phyloP scores from a whole-genome alignment of 2,888 invertebrate genomes.

The Pyralis farinalis region DNA sequence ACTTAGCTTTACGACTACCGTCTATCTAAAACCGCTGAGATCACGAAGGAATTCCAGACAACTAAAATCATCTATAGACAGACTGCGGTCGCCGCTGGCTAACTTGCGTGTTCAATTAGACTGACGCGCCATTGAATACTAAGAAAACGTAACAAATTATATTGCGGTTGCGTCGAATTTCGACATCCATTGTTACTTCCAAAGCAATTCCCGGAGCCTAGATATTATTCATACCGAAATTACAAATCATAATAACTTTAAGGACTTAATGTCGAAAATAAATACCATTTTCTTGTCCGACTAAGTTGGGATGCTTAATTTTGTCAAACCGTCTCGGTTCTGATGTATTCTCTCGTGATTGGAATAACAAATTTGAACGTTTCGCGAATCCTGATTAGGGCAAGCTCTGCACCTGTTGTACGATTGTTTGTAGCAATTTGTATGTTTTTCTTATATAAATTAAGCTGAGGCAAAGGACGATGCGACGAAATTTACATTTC shows the following conservation, averaged over 20 bases:
- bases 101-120: too few species aligned
- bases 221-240: slow-evolving; percentile 3
- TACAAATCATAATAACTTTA: slow-evolving; percentile 14
- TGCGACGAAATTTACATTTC: too few species aligned
- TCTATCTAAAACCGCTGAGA: too few species aligned
- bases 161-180: too few species aligned
- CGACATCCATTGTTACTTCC: not conserved
- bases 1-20: too few species aligned
- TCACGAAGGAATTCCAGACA: too few species aligned
- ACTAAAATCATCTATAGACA: too few species aligned
- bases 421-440: slow-evolving; percentile 33
- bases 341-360: slow-evolving; percentile 47
- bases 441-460: slow-evolving; percentile 20
- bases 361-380: slow-evolving; percentile 47
- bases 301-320: slow-evolving; percentile 44
- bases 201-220: not conserved
- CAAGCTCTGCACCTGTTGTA: slow-evolving; percentile 44
- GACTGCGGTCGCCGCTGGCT: too few species aligned
- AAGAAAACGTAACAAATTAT: too few species aligned
- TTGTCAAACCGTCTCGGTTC: slow-evolving; percentile 52
- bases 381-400: slow-evolving; percentile 52
- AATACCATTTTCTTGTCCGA: slow-evolving; percentile 41
- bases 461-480: too few species aligned
- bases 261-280: slow-evolving; percentile 26
- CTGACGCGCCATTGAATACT: too few species aligned